These are phyloP conservation scores for Gandaritis pyraliata DNA, from an alignment of 2,888 invertebrate species.

Conservation along the genomic window DNA sequence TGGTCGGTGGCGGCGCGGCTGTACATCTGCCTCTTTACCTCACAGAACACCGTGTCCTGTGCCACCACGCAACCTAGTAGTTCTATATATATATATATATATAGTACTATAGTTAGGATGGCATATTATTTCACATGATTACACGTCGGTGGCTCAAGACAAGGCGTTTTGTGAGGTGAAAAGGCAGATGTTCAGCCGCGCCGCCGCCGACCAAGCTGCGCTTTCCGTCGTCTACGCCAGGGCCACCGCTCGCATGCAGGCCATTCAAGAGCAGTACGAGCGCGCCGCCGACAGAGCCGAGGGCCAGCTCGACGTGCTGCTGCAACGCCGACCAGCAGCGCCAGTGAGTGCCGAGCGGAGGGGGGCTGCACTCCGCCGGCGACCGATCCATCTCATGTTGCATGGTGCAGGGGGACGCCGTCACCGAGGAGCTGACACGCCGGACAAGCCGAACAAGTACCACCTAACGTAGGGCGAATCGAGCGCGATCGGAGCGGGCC, in stretches of 20 bases:
- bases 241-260: conserved; percentile 13
- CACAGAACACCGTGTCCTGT: conserved; percentile 75
- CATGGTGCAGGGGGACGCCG: conserved; percentile 40
- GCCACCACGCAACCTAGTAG: too few relatives aligned
- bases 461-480: too few relatives aligned
- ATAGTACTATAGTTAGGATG: too few relatives aligned
- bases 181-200: conserved; percentile 64
- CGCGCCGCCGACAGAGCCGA: neutral
- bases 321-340: conserved; percentile 46
- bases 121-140: too few relatives aligned
- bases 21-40: conserved; percentile 66
- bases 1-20: conserved; percentile 62
- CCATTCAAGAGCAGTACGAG: conserved; percentile 10
- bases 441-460: neutral
- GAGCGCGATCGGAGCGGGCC: too few relatives aligned
- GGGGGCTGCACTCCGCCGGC: neutral
- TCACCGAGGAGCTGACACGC: neutral
- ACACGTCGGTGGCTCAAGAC: conserved; percentile 77
- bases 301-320: conserved; percentile 27
- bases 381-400: neutral
- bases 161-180: conserved; percentile 67
- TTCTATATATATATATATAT: too few relatives aligned
- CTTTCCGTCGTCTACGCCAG: conserved; percentile 58
- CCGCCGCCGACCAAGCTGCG: conserved; percentile 58
- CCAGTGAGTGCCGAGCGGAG: conserved; percentile 21